Conservation (phyloP, 1,140 invertebrate species). For the Heterodera carotae region DNA sequence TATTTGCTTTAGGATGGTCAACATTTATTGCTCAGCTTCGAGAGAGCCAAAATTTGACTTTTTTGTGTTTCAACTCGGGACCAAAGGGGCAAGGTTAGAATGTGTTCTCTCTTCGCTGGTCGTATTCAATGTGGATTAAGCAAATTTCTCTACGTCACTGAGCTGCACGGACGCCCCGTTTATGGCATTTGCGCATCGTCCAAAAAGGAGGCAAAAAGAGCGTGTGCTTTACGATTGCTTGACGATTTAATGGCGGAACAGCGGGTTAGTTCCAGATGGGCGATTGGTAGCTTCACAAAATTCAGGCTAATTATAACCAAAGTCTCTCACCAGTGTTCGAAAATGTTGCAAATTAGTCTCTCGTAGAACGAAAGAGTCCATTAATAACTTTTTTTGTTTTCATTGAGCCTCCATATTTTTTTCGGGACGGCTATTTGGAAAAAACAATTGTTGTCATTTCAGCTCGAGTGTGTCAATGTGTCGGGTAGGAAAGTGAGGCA, state of each 20-base stretch:
- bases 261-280: no score
- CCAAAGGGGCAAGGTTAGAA: neutral
- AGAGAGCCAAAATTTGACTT: neutral
- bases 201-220: slow-evolving; percentile 14
- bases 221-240: neutral
- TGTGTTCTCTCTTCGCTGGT: neutral
- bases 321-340: no score
- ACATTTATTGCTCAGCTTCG: slow-evolving; percentile 6
- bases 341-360: no score
- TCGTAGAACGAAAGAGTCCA: no score
- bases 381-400: no score
- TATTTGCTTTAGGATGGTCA: neutral
- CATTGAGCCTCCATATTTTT: no score
- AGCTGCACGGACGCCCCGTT: neutral
- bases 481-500: neutral
- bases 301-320: no score
- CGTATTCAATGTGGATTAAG: neutral
- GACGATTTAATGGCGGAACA: neutral
- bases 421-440: neutral
- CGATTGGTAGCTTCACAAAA: no score
- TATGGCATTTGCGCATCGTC: neutral
- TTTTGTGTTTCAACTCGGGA: neutral
- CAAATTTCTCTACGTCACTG: slow-evolving; percentile 6
- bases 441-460: neutral
- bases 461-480: slow-evolving; percentile 1